phyloP scores from a whole-genome alignment of 2,797 vertebrate genomes.

The Chiloscyllium punctatum region DNA sequence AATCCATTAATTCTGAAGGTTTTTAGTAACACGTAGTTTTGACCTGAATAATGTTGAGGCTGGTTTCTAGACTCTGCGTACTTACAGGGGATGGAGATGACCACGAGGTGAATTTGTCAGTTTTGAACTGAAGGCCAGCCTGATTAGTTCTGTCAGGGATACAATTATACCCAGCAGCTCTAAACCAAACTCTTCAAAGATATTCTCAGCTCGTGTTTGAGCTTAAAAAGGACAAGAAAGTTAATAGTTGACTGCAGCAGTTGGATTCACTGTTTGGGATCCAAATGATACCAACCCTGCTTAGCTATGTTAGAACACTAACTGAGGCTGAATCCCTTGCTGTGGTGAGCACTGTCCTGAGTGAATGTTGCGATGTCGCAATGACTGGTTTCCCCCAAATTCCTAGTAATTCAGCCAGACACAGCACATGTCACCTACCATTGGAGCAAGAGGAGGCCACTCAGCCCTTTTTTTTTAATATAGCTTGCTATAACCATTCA shows the following conservation, averaged over 20 bases:
- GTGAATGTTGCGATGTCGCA: not conserved
- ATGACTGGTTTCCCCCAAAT: not conserved
- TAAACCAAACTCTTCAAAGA: not conserved
- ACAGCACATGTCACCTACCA: not conserved
- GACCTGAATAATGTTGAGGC: not conserved
- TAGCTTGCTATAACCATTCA: too few relatives aligned
- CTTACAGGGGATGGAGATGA: not conserved
- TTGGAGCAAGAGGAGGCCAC: not conserved
- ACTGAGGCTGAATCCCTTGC: not conserved
- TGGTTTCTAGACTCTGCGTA: not conserved
- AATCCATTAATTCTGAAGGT: not conserved
- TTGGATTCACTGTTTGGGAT: not conserved
- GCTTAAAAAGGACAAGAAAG: not conserved
- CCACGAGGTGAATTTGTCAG: not conserved
- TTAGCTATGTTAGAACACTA: too few relatives aligned
- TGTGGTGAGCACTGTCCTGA: not conserved
- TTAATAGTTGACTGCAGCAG: not conserved
- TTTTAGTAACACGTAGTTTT: not conserved
- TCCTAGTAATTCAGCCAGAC: not conserved
- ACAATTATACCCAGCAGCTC: not conserved
- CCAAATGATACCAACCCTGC: not conserved
- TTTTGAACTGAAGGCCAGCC: not conserved
- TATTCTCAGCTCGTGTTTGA: not conserved
- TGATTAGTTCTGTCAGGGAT: not conserved
- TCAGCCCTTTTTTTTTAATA: too few relatives aligned